Evolutionary conservation across 2,888 invertebrate species (phyloP).

Genomic region (Podabrus alpinus): DNA sequence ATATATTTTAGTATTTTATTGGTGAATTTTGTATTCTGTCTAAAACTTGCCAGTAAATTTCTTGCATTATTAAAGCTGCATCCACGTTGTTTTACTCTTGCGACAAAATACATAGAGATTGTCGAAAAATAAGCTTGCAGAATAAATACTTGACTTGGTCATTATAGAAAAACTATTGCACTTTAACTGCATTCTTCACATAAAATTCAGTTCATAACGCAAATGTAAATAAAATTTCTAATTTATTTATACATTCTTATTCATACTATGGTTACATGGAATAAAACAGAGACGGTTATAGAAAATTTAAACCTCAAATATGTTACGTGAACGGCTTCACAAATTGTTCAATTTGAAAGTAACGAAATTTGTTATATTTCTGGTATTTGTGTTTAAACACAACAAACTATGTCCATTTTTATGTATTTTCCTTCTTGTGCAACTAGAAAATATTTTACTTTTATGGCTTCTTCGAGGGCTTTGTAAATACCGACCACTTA

Average conservation of each 20-base stretch:
- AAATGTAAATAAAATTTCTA: constrained; percentile 2
- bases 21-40: neutral
- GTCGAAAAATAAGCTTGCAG: neutral
- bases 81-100: neutral
- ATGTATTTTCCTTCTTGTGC: neutral
- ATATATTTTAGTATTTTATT: neutral
- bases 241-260: neutral
- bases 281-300: neutral
- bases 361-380: neutral
- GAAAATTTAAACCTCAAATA: neutral
- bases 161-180: neutral
- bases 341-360: neutral
- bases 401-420: neutral
- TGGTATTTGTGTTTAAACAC: neutral
- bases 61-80: constrained; percentile 1
- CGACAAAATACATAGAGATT: neutral
- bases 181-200: neutral
- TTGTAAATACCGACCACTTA: neutral
- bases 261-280: neutral
- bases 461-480: neutral
- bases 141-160: neutral
- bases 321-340: neutral
- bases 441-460: neutral
- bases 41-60: neutral
- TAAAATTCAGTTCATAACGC: neutral